phyloP scores from a whole-genome alignment of 1,140 invertebrate genomes.

The Pachyrhynchus sulphureomaculatus region DNA sequence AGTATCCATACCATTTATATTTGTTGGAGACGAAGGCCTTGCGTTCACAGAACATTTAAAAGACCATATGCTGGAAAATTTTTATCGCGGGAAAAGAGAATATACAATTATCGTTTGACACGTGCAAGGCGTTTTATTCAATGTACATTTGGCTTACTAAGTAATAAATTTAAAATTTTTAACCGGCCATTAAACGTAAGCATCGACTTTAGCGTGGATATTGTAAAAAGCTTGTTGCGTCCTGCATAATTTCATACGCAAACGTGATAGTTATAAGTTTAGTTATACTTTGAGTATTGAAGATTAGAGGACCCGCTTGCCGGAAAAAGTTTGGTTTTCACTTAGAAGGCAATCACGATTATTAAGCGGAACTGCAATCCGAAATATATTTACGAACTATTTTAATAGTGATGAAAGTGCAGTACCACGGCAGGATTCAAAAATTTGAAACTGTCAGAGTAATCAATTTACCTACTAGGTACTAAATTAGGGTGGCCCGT shows the following conservation, averaged over 20 bases:
- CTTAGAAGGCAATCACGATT: too few species aligned
- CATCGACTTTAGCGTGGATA: slow-evolving; percentile 38
- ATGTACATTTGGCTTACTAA: slow-evolving; percentile 47
- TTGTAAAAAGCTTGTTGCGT: slow-evolving; percentile 47
- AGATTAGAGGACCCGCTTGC: too few species aligned
- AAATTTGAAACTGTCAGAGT: slow-evolving; percentile 1
- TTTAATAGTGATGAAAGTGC: not conserved
- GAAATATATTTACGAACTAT: not conserved
- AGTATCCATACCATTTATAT: slow-evolving; percentile 37
- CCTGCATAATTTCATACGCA: slow-evolving; percentile 49
- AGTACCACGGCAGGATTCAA: not conserved
- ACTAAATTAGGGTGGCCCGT: too few species aligned
- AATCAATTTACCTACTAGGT: too few species aligned
- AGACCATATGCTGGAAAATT: slow-evolving; percentile 49
- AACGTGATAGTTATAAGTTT: slow-evolving; percentile 45
- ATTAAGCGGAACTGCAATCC: too few species aligned
- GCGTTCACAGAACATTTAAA: slow-evolving; percentile 42
- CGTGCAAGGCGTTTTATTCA: slow-evolving; percentile 50
- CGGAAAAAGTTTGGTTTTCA: too few species aligned
- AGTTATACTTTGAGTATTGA: slow-evolving; percentile 35
- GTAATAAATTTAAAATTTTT: slow-evolving; percentile 50
- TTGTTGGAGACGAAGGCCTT: slow-evolving; percentile 50
- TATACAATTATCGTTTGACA: slow-evolving; percentile 55
- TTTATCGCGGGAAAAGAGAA: slow-evolving; percentile 41
- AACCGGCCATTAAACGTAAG: slow-evolving; percentile 45